phyloP scores from a whole-genome alignment of 2,888 invertebrate genomes.

The Unio pictorum region DNA sequence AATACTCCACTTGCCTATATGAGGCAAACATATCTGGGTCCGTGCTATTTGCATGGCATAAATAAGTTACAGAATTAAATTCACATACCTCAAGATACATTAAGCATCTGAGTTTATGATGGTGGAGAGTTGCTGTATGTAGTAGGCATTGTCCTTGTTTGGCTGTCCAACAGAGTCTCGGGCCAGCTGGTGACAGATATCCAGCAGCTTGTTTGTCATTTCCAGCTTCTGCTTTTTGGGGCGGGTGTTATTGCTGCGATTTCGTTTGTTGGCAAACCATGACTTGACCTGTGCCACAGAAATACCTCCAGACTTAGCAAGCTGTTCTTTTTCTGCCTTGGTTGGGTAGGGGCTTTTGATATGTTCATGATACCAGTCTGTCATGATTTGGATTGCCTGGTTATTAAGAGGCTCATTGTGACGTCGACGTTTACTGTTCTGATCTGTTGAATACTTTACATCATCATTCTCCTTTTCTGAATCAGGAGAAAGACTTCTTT shows the following conservation, averaged over 20 bases:
- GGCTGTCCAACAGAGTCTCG: constrained; percentile 36
- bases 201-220: constrained; percentile 54
- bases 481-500: too few species aligned
- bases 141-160: constrained; percentile 54
- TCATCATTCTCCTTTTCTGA: too few species aligned
- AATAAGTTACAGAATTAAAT: too few species aligned
- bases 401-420: constrained; percentile 63
- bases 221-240: constrained; percentile 62
- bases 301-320: constrained; percentile 59
- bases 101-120: constrained; percentile 28
- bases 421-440: constrained; percentile 30
- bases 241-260: constrained; percentile 63
- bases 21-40: too few species aligned
- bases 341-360: constrained; percentile 62
- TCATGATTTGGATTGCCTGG: constrained; percentile 54
- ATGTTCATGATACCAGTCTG: constrained; percentile 59
- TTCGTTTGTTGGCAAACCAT: constrained; percentile 68
- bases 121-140: constrained; percentile 60
- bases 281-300: constrained; percentile 63
- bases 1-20: too few species aligned
- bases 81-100: not conserved
- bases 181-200: constrained; percentile 58
- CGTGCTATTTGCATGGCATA: too few species aligned
- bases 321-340: constrained; percentile 52
- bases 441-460: too few species aligned